These are phyloP conservation scores for Dendrocincla tyrannina DNA, from an alignment of 2,797 vertebrate genomes.

Conservation along the genomic window DNA sequence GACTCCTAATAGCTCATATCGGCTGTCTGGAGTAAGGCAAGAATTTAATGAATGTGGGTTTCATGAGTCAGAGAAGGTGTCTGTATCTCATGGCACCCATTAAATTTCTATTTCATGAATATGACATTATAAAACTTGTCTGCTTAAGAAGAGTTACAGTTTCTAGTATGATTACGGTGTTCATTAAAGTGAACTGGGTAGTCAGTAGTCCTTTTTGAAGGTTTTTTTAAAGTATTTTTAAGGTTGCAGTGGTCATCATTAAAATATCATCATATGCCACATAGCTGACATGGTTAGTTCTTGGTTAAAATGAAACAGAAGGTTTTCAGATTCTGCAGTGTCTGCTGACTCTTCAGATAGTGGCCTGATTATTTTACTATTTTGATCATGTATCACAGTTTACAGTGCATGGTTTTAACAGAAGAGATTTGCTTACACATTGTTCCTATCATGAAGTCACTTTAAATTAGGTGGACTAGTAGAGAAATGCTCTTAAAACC, in stretches of 20 bases:
- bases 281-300: background rate
- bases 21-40: background rate
- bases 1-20: background rate
- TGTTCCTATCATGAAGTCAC: background rate
- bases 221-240: background rate
- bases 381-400: background rate
- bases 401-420: background rate
- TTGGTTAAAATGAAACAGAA: background rate
- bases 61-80: background rate
- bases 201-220: background rate
- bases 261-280: background rate
- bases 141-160: background rate
- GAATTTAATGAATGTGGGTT: background rate
- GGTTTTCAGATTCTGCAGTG: background rate
- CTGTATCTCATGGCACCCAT: background rate
- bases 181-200: background rate
- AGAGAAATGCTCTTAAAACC: constrained; percentile 7
- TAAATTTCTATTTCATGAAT: background rate
- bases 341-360: background rate
- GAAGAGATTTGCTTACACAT: constrained; percentile 11
- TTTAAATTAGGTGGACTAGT: constrained; percentile 2
- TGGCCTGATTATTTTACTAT: background rate
- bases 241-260: background rate
- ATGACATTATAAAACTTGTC: background rate
- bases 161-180: background rate